Base-by-base conservation (phyloP, 2,888 invertebrate species). In the Lycia hirtaria region DNA sequence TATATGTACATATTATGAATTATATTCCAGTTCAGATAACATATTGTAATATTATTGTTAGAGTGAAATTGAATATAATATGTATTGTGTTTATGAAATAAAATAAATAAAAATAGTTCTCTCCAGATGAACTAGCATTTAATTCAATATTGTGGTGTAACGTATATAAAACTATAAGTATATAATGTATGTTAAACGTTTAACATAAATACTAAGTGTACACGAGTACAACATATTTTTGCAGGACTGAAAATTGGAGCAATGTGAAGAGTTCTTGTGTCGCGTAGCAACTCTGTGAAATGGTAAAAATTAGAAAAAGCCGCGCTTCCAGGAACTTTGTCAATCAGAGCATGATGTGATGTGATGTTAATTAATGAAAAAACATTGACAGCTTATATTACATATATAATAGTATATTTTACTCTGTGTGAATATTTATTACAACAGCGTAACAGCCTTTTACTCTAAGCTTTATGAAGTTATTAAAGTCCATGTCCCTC, bases 311-410 rank as follows among this genome's bases (percentile, higher is more conserved):
- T 49, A 22, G 43, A 14, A 37, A 47, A 52, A 43, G 55, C 55
- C 30, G 44, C 38, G 24, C 33, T 49, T 32, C 52, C 20, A 33
- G 47, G 6, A 28, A 57, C 55, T 55, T 45, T 65, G 55, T 56
- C 62, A 64, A 57, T 52, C 60, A 49, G 40, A 56, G 41, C 59
- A 54, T 59, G 47, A 57, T 60, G 56, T 56, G 54, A 56, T 60
- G 45, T 41, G 55, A 56, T 58, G 58, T 44, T 62, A 64, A 60
- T 55, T 57, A 58, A 35, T 35, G 47, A 35, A 45, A 40, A 33
- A 9, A 14, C 15, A 14, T 45, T 22, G 12, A 20, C 26, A 41
- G 7, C 17, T 12, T 19, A 1, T 15, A 10, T 17, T 0, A 12
- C 5, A 1, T 10, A 9, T 5, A 1, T 2, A 12, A 22, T 7